These are phyloP conservation scores for Oryzias curvinotus DNA, from an alignment of 2,113 vertebrate species.

Conservation along the genomic window DNA sequence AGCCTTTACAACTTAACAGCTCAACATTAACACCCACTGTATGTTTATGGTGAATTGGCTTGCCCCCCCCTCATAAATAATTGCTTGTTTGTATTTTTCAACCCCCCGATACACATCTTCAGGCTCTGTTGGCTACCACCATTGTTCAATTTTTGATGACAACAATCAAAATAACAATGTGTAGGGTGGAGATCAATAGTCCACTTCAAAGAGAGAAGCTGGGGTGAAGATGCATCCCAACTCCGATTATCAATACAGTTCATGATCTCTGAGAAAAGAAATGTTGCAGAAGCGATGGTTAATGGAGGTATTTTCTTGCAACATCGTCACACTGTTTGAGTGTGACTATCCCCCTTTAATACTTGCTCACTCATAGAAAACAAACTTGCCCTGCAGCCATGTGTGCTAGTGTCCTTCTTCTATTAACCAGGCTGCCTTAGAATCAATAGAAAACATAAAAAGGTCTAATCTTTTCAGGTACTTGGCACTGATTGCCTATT, in stretches of 20 bases:
- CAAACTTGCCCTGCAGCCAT: constrained; percentile 62
- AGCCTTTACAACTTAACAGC: constrained; percentile 20
- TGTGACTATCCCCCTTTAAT: constrained; percentile 21
- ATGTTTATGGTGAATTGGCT: constrained; percentile 36
- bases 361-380: constrained; percentile 16
- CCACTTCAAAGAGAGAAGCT: constrained; percentile 45
- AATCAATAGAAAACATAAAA: constrained; percentile 79
- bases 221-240: constrained; percentile 64
- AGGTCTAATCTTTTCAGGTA: constrained; percentile 77
- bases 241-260: constrained; percentile 71
- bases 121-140: constrained; percentile 56
- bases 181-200: constrained; percentile 66
- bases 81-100: constrained; percentile 68
- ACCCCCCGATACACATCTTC: constrained; percentile 54
- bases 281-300: constrained; percentile 70
- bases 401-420: constrained; percentile 62
- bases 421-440: constrained; percentile 71
- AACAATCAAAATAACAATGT: constrained; percentile 61
- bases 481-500: constrained; percentile 78
- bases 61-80: constrained; percentile 60
- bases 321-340: constrained; percentile 26
- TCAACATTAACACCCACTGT: constrained; percentile 41
- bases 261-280: constrained; percentile 73
- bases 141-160: constrained; percentile 72
- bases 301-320: constrained; percentile 71